phyloP scores from a whole-genome alignment of 2,888 invertebrate species.

The Orchesellides sinensis region DNA sequence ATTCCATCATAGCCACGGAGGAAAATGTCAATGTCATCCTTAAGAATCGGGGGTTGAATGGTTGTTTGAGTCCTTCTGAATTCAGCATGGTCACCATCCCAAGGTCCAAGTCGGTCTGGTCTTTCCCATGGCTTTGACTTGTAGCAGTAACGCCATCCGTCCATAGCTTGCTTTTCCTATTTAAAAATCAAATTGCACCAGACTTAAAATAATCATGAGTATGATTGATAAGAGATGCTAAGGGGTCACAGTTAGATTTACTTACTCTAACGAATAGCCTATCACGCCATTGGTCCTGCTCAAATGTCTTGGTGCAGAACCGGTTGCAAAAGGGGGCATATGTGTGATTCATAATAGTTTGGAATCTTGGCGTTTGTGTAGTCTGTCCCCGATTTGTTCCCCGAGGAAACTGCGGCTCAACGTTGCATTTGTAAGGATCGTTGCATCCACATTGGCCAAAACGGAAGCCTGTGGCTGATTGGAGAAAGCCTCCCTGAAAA shows the following conservation, averaged over 20 bases:
- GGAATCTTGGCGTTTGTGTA: conserved; percentile 69
- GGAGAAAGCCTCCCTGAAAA: conserved; percentile 66
- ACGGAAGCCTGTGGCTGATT: conserved; percentile 67
- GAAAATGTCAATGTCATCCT: conserved; percentile 70
- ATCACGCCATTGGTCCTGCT: conserved; percentile 73
- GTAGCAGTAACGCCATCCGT: conserved; percentile 72
- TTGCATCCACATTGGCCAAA: conserved; percentile 72
- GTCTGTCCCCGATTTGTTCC: conserved; percentile 54
- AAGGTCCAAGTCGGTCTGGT: conserved; percentile 66
- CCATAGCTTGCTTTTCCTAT: conserved; percentile 71
- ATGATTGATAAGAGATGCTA: too few species aligned
- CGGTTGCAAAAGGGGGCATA: conserved; percentile 74
- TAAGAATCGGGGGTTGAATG: conserved; percentile 66
- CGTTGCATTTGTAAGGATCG: conserved; percentile 59
- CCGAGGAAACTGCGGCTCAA: conserved; percentile 27
- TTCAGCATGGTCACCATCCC: conserved; percentile 73
- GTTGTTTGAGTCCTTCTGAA: conserved; percentile 72
- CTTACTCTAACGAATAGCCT: conserved; percentile 67
- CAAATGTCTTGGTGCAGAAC: conserved; percentile 70
- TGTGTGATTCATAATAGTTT: conserved; percentile 71
- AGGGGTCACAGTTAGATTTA: neutral
- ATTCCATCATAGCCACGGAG: conserved; percentile 66
- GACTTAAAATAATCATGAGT: neutral
- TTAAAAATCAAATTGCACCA: too few species aligned
- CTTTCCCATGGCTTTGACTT: conserved; percentile 72